phyloP scores from a whole-genome alignment of 2,113 vertebrate species.

The Oxyura jamaicensis region DNA sequence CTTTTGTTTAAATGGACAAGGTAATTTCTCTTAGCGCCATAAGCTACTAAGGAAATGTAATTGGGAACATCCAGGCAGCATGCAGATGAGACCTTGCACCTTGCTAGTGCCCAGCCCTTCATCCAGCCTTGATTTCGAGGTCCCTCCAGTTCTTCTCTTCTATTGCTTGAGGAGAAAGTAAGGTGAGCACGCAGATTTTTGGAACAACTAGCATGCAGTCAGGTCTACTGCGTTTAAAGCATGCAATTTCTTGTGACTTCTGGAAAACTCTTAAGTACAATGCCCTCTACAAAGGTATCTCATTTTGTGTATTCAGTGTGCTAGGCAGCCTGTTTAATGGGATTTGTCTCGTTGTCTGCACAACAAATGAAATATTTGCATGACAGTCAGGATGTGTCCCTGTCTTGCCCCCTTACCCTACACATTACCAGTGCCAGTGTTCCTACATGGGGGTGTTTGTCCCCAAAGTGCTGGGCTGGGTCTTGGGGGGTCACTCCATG shows the following conservation, averaged over 20 bases:
- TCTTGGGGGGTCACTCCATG: neutral
- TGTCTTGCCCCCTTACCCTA: rapidly evolving
- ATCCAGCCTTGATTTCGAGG: neutral
- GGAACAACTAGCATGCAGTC: neutral
- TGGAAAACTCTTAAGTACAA: neutral
- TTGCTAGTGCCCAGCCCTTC: neutral
- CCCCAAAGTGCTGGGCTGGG: neutral
- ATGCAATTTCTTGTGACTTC: neutral
- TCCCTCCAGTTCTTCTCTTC: neutral
- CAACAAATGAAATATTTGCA: neutral
- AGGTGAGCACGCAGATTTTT: neutral
- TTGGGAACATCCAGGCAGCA: neutral
- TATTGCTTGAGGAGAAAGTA: neutral
- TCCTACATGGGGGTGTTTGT: neutral
- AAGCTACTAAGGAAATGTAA: neutral
- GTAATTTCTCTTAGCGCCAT: neutral
- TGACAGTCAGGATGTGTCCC: neutral
- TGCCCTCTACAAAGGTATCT: neutral
- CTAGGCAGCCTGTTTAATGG: neutral
- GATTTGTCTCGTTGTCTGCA: neutral
- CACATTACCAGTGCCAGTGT: neutral
- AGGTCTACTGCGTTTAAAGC: neutral
- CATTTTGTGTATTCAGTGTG: neutral
- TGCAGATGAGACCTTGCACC: neutral
- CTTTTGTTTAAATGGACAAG: neutral